Conservation (phyloP, 2,797 vertebrate genomes). For the Sebastes reedi region DNA sequence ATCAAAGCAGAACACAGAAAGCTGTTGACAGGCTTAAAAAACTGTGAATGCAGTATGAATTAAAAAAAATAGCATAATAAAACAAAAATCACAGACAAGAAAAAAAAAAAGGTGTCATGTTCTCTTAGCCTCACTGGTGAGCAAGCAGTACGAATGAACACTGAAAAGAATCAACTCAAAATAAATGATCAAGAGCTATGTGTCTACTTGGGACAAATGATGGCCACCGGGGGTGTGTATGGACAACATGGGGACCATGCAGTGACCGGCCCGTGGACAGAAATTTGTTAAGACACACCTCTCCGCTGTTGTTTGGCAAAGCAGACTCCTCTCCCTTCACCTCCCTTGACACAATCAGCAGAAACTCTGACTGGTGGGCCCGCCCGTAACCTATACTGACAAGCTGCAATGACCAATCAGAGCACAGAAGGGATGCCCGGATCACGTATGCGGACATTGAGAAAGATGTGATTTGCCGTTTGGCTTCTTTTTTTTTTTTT, state of each 20-base stretch:
- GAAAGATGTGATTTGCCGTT: constrained; percentile 63
- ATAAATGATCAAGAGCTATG: constrained; percentile 36
- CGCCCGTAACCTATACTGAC: constrained; percentile 96
- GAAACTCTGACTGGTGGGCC: constrained; percentile 96
- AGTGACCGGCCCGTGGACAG: constrained; percentile 81
- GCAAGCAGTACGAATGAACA: constrained; percentile 67
- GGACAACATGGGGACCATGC: constrained; percentile 86
- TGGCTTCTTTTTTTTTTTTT: constrained; percentile 23
- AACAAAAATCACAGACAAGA: constrained; percentile 45
- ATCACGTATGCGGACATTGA: constrained; percentile 75
- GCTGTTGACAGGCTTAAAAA: constrained; percentile 34
- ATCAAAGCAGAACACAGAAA: constrained; percentile 53
- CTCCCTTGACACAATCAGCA: constrained; percentile 96
- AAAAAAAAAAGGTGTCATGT: constrained; percentile 37
- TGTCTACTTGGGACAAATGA: constrained; percentile 68
- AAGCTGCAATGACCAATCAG: constrained; percentile 95
- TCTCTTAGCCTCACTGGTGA: constrained; percentile 57
- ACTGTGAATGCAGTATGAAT: constrained; percentile 37
- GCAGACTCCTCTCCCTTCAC: constrained; percentile 93
- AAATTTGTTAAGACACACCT: constrained; percentile 89
- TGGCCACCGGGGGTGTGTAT: constrained; percentile 63
- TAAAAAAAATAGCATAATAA: neutral
- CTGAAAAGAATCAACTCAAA: constrained; percentile 41
- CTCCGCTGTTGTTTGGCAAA: constrained; percentile 91
- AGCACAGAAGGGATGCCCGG: constrained; percentile 85